These are phyloP conservation scores for Phortica magna DNA, from an alignment of 2,888 invertebrate genomes.

Conservation along the genomic window DNA sequence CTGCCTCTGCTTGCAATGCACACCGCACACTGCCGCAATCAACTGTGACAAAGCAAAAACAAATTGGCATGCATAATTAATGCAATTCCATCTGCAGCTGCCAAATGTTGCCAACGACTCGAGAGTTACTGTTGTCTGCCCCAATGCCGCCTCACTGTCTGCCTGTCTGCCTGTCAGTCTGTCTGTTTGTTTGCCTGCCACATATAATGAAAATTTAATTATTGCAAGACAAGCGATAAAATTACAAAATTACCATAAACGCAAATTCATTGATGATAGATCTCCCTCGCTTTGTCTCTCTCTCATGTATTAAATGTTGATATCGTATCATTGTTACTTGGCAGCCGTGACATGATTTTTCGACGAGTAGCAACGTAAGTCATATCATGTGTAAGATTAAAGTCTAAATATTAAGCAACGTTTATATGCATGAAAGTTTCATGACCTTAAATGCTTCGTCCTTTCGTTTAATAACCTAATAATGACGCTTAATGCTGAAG, in stretches of 20 bases:
- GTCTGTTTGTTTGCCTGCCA: conserved; percentile 37
- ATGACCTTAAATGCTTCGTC: too few relatives aligned
- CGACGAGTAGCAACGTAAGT: too few relatives aligned
- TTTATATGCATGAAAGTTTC: too few relatives aligned
- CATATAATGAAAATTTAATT: conserved; percentile 68
- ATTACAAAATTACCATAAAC: conserved; percentile 57
- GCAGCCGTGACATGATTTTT: too few relatives aligned
- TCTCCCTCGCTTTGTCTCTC: background rate
- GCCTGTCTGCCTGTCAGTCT: background rate
- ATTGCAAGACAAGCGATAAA: conserved; percentile 66
- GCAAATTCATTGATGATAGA: conserved; percentile 35
- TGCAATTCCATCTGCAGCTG: conserved; percentile 42
- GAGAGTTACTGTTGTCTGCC: too few relatives aligned
- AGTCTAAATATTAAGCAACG: too few relatives aligned
- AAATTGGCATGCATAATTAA: conserved; percentile 54
- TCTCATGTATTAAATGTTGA: background rate
- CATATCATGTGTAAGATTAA: too few relatives aligned
- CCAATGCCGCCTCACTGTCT: background rate
- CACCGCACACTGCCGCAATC: conserved; percentile 12
- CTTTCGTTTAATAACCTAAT: too few relatives aligned
- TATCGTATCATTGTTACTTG: background rate
- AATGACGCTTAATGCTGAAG: background rate
- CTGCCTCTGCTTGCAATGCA: conserved; percentile 42
- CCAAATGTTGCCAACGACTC: background rate
- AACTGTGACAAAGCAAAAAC: conserved; percentile 28